phyloP scores from a whole-genome alignment of 2,113 vertebrate species.

The Carassius auratus region DNA sequence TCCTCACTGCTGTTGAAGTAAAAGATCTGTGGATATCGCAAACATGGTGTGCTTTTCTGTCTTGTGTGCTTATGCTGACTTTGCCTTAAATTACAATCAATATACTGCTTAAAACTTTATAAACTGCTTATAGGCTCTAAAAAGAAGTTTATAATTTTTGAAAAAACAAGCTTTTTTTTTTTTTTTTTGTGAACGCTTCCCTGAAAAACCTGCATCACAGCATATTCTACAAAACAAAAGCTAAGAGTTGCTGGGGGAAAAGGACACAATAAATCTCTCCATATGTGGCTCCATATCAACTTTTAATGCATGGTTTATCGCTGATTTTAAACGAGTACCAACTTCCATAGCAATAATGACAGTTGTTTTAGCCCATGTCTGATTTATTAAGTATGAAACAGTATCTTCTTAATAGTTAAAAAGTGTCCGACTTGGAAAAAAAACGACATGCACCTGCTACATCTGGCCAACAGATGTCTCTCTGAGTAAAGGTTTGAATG shows the following conservation, averaged over 20 bases:
- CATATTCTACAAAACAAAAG: background rate
- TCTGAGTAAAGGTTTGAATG: constrained; percentile 45
- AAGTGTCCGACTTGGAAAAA: background rate
- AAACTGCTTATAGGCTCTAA: no score
- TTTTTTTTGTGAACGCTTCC: background rate
- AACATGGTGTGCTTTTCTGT: background rate
- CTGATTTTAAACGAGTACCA: background rate
- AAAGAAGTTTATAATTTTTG: no score
- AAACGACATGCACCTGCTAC: background rate
- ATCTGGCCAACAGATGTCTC: constrained; percentile 52
- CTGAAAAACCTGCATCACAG: background rate
- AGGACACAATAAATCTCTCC: background rate
- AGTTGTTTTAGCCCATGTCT: background rate
- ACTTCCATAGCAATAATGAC: background rate
- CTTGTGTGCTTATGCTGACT: background rate
- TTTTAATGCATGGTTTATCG: background rate
- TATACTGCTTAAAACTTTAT: no score
- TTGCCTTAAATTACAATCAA: background rate
- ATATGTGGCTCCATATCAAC: background rate
- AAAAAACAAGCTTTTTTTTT: no score
- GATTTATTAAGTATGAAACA: background rate
- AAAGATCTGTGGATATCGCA: constrained; percentile 20
- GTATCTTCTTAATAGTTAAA: background rate
- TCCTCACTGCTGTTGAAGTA: constrained; percentile 11
- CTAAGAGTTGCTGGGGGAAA: background rate